phyloP scores from a whole-genome alignment of 1,140 invertebrate genomes.

The Microvelia longipes region DNA sequence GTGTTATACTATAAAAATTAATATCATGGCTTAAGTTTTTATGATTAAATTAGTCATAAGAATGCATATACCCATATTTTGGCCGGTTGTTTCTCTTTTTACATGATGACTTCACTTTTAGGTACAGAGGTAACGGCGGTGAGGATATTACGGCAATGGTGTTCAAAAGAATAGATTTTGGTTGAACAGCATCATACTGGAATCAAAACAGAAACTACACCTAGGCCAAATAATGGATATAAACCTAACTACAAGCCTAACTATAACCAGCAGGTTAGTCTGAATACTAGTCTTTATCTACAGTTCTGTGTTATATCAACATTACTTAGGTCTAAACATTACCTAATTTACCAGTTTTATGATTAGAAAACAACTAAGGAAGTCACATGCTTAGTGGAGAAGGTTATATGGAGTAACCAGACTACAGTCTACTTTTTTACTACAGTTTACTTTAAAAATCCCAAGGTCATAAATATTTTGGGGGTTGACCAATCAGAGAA shows the following conservation, averaged over 20 bases:
- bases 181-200: neutral
- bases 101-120: no score
- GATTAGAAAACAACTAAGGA: no score
- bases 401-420: neutral
- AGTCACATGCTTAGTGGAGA: neutral
- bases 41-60: no score
- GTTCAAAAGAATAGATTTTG: neutral
- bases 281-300: neutral
- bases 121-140: neutral
- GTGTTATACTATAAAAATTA: no score
- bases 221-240: neutral
- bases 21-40: no score
- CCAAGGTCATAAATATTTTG: neutral
- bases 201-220: neutral
- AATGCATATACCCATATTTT: no score
- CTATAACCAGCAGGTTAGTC: neutral
- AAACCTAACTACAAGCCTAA: neutral
- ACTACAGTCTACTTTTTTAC: neutral
- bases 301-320: neutral
- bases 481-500: no score
- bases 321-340: no score
- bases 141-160: neutral
- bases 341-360: no score
- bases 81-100: no score
- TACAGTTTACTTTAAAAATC: neutral